Percentiles rank a stretch among this genome's conserved stretches.
Conservation (phyloP, 2,113 vertebrate species). For the Lucifuga dentata region DNA sequence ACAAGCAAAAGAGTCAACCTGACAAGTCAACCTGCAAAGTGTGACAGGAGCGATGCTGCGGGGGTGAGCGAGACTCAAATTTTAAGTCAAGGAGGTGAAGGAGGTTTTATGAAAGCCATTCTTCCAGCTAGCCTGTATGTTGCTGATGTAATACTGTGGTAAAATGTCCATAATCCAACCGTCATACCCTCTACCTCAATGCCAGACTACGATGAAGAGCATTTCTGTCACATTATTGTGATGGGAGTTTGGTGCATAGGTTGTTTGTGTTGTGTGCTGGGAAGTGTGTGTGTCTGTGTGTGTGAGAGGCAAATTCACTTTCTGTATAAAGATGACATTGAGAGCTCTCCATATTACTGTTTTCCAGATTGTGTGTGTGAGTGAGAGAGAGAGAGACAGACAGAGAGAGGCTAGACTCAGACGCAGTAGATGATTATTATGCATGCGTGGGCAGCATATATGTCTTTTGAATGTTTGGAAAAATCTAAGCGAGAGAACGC, state of each 20-base stretch:
- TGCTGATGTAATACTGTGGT: slow-evolving; percentile 2
- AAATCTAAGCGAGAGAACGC: slow-evolving; percentile 14
- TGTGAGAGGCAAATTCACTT: neutral
- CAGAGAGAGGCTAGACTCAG: slow-evolving; percentile 29
- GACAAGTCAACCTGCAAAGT: neutral
- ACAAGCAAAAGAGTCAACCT: slow-evolving; percentile 33
- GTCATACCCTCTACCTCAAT: slow-evolving; percentile 32
- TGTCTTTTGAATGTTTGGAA: slow-evolving; percentile 48
- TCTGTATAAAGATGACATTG: slow-evolving; percentile 1
- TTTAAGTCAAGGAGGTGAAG: slow-evolving; percentile 42
- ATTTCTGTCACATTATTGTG: neutral
- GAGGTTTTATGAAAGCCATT: slow-evolving; percentile 32
- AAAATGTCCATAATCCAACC: slow-evolving; percentile 32
- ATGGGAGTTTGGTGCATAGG: neutral
- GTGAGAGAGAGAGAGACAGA: neutral
- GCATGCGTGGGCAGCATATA: slow-evolving; percentile 40
- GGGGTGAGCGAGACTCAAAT: slow-evolving; percentile 25
- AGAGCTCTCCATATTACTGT: neutral
- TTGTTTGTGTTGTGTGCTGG: slow-evolving; percentile 4
- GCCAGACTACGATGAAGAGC: slow-evolving; percentile 36
- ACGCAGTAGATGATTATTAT: slow-evolving; percentile 46
- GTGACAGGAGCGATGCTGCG: slow-evolving; percentile 21
- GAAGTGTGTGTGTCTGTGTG: neutral
- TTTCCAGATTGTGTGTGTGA: neutral
- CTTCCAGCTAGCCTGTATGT: slow-evolving; percentile 21